Conservation (phyloP, 2,888 invertebrate genomes). For the Orthosia gracilis region DNA sequence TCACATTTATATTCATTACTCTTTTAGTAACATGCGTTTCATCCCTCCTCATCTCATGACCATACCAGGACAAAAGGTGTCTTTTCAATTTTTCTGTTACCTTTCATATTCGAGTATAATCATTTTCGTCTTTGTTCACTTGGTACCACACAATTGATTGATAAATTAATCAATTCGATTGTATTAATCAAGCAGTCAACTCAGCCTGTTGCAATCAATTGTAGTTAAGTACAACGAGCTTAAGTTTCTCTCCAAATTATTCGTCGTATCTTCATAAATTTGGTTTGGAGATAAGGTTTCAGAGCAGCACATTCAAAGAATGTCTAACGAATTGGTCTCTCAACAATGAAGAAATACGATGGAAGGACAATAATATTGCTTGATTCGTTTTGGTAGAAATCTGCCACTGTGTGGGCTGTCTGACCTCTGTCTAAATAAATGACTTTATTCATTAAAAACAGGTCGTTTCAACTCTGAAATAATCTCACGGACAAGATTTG, state of each 20-base stretch:
- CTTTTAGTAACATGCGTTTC: too few relatives aligned
- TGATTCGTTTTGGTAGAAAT: constrained; percentile 20
- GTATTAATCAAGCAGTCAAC: constrained; percentile 2
- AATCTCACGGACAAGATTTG: constrained; percentile 29
- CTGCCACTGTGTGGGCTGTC: background rate
- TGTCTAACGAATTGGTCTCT: background rate
- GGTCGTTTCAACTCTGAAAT: constrained; percentile 1
- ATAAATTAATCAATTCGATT: constrained; percentile 13
- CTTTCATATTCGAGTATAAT: background rate
- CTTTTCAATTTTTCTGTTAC: background rate
- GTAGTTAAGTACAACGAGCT: background rate
- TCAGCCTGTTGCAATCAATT: background rate
- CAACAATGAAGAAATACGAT: constrained; percentile 2
- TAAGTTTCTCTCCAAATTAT: background rate
- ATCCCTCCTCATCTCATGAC: too few relatives aligned
- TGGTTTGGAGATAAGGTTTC: background rate
- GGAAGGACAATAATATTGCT: background rate
- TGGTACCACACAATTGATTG: constrained; percentile 1
- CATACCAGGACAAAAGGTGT: too few relatives aligned
- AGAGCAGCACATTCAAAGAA: background rate
- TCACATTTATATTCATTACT: background rate
- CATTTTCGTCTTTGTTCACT: too few relatives aligned
- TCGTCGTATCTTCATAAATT: background rate
- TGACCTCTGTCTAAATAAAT: constrained; percentile 40
- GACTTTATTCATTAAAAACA: constrained; percentile 23